Evolutionary conservation across 2,797 vertebrate genomes (phyloP).

Genomic region (Microcaecilia unicolor): DNA sequence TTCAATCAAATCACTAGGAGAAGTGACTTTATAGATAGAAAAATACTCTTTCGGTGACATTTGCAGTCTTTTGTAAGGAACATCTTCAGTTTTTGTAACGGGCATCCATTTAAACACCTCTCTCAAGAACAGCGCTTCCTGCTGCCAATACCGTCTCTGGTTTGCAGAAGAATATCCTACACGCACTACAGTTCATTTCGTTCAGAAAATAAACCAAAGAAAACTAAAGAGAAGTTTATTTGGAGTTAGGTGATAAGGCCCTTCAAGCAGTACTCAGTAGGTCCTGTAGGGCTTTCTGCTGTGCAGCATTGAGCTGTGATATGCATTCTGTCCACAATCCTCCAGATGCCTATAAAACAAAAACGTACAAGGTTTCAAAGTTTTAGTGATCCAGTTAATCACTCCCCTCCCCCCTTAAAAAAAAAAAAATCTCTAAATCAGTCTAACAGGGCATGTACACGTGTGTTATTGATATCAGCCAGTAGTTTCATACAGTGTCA

Average conservation of each 20-base stretch:
- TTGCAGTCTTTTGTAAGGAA: constrained; percentile 35
- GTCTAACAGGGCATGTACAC: no score
- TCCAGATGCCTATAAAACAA: constrained; percentile 79
- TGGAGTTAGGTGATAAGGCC: constrained; percentile 61
- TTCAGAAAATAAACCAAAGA: constrained; percentile 68
- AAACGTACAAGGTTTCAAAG: no score
- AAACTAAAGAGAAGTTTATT: constrained; percentile 73
- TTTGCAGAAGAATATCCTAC: constrained; percentile 53
- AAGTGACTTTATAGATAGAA: constrained; percentile 55
- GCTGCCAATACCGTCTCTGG: constrained; percentile 30
- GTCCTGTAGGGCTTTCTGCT: constrained; percentile 93
- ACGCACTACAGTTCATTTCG: constrained; percentile 63
- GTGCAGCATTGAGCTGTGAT: constrained; percentile 80
- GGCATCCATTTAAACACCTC: constrained; percentile 32
- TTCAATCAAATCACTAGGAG: constrained; percentile 31
- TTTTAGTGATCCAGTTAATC: no score
- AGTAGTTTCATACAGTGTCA: no score
- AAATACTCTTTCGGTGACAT: constrained; percentile 67
- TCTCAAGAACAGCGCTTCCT: constrained; percentile 38
- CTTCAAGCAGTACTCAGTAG: constrained; percentile 89
- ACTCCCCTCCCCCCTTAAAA: no score
- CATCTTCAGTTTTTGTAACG: constrained; percentile 32
- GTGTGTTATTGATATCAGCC: no score
- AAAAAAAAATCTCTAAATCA: no score
- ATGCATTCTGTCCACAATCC: constrained; percentile 92